phyloP scores from a whole-genome alignment of 2,113 vertebrate genomes.

The Lamprotornis superbus region DNA sequence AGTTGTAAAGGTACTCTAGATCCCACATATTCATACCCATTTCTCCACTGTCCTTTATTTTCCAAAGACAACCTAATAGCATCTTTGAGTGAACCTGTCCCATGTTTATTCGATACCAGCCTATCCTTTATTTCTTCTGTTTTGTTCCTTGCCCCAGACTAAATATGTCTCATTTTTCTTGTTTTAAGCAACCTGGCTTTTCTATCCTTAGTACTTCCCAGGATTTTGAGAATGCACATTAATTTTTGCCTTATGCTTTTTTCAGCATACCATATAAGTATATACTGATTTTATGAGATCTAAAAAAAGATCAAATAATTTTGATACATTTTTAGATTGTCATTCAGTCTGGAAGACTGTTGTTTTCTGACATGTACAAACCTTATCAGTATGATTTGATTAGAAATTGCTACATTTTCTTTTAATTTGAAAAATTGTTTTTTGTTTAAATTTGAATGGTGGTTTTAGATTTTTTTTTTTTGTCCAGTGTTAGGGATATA shows the following conservation, averaged over 20 bases:
- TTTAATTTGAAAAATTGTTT: neutral
- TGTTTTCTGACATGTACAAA: neutral
- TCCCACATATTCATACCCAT: neutral
- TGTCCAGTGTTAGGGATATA: neutral
- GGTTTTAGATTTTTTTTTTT: too few species aligned
- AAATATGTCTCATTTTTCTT: neutral
- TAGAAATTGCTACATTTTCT: neutral
- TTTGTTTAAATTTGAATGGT: too few species aligned
- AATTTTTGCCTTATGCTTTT: neutral
- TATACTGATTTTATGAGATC: neutral
- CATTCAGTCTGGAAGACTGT: neutral
- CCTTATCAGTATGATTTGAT: neutral
- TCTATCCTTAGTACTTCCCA: neutral
- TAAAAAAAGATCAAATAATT: neutral
- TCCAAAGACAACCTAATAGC: neutral
- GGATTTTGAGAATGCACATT: neutral
- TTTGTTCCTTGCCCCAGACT: neutral
- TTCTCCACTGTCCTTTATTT: neutral
- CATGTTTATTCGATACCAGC: neutral
- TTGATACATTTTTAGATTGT: neutral
- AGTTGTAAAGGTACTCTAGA: neutral
- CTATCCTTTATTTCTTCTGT: neutral
- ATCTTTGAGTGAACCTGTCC: neutral
- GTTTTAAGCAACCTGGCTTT: neutral
- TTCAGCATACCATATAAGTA: neutral